phyloP scores from a whole-genome alignment of 2,113 vertebrate genomes.

The Emberiza fucata region DNA sequence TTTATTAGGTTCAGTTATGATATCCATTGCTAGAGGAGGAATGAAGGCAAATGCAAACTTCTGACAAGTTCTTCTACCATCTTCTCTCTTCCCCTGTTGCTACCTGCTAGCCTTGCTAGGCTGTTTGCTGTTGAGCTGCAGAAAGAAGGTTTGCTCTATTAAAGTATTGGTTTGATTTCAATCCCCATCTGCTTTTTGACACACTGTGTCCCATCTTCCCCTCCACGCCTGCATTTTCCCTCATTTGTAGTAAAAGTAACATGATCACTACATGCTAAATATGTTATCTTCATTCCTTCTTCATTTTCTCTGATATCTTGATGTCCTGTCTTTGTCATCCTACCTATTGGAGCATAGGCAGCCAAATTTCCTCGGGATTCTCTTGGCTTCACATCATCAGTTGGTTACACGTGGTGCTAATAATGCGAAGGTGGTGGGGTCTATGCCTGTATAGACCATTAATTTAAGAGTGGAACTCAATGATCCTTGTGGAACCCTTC shows the following conservation, averaged over 20 bases:
- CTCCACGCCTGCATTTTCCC: not conserved
- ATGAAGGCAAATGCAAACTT: not conserved
- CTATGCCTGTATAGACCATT: not conserved
- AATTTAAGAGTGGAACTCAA: not conserved
- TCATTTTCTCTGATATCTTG: not conserved
- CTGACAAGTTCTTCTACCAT: not conserved
- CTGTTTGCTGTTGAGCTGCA: not conserved
- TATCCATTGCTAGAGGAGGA: not conserved
- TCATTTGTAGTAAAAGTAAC: not conserved
- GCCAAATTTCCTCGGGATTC: not conserved
- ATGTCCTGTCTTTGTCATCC: not conserved
- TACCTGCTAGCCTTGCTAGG: not conserved
- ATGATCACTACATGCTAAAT: not conserved
- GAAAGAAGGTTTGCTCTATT: not conserved
- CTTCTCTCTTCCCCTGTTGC: not conserved
- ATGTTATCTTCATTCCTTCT: not conserved
- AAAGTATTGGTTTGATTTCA: not conserved
- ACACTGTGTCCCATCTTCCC: fast-evolving
- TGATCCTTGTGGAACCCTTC: not conserved
- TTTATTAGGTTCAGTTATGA: not conserved
- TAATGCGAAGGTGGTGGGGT: not conserved
- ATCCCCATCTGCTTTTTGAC: not conserved
- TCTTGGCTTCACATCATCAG: not conserved
- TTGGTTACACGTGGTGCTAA: not conserved
- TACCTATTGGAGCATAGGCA: not conserved